Evolutionary conservation across 2,113 vertebrate species (phyloP).

Genomic region (Sterna hirundo): DNA sequence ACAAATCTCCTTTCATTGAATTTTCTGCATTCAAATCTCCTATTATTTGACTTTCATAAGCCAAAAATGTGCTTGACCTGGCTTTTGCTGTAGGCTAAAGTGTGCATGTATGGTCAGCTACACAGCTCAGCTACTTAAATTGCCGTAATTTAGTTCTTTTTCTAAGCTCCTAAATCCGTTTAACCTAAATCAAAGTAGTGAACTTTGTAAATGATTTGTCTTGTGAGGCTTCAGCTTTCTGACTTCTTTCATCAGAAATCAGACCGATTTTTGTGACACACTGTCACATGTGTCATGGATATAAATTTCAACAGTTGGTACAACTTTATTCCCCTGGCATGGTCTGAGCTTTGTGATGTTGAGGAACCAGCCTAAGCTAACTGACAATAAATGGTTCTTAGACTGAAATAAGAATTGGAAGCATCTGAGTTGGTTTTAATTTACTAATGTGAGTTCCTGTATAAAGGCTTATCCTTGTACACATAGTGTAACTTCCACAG

Average conservation of each 20-base stretch:
- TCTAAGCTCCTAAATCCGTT: background rate
- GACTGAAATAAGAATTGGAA: background rate
- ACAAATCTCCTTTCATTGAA: background rate
- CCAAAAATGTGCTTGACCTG: background rate
- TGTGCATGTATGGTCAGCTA: rapidly evolving
- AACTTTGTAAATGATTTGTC: background rate
- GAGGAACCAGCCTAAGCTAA: background rate
- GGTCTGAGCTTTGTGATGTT: background rate
- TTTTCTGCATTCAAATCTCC: background rate
- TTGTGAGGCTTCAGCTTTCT: background rate
- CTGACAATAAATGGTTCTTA: background rate
- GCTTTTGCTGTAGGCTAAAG: background rate
- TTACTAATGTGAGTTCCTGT: background rate
- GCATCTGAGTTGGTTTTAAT: background rate
- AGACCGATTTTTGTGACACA: background rate
- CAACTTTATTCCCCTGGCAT: background rate
- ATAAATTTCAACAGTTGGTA: background rate
- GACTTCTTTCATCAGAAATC: background rate
- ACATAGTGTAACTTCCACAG: background rate
- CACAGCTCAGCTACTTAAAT: background rate
- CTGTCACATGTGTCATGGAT: background rate
- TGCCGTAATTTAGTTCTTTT: background rate
- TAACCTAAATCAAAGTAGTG: background rate
- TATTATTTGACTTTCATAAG: background rate
- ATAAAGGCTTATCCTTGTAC: background rate